Percentiles rank a stretch among this genome's conserved stretches.
Evolutionary conservation across 2,113 vertebrate genomes (phyloP).

Genomic region (Formicarius rufipectus): DNA sequence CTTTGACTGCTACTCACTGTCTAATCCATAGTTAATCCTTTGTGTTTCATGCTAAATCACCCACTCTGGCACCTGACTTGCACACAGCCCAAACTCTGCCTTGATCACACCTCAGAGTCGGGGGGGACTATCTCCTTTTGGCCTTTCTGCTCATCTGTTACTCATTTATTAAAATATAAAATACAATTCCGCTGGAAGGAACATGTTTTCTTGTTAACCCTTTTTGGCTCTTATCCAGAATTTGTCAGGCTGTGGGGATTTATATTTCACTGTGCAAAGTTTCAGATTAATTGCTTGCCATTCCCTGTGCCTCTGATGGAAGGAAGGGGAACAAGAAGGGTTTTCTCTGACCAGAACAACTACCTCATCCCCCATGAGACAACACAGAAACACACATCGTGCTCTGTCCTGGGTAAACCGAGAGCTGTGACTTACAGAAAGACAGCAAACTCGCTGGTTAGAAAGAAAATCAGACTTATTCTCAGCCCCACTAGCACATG

Average conservation of each 20-base stretch:
- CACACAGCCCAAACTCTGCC: neutral
- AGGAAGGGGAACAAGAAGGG: neutral
- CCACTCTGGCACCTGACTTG: neutral
- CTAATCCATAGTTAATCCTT: neutral
- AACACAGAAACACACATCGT: fast-evolving
- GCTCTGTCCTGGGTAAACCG: neutral
- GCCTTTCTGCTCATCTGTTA: conserved; percentile 52
- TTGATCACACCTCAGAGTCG: neutral
- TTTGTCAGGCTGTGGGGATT: neutral
- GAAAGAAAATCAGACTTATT: neutral
- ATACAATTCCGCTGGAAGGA: neutral
- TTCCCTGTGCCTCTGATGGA: neutral
- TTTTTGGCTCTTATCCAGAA: neutral
- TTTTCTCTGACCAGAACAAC: neutral
- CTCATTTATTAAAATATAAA: conserved; percentile 51
- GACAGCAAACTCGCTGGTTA: neutral
- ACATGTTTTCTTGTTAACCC: conserved; percentile 5
- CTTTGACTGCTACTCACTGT: neutral
- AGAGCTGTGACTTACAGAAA: neutral
- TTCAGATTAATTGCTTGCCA: neutral
- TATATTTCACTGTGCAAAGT: neutral
- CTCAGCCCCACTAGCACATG: neutral
- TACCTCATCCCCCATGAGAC: neutral
- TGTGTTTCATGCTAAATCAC: neutral
- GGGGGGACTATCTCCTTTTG: neutral